Percentiles rank a stretch among this genome's conserved stretches.
phyloP scores from a whole-genome alignment of 2,888 invertebrate genomes.

The Smittia sp. region DNA sequence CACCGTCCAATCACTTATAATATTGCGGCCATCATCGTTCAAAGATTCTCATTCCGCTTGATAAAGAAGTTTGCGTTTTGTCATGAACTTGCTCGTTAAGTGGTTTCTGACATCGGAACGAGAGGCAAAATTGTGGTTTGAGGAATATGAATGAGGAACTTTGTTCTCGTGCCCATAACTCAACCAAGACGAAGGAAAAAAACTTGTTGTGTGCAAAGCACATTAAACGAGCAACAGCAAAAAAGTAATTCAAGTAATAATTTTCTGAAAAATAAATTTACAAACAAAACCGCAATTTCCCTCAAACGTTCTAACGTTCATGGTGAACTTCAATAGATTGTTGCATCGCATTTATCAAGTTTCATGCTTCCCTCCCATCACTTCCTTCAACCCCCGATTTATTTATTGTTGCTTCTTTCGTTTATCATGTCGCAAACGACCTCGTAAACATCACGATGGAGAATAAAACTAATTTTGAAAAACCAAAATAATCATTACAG shows the following conservation, averaged over 20 bases:
- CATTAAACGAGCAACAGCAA: conserved; percentile 1
- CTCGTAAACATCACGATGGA: neutral
- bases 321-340: conserved; percentile 4
- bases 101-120: conserved; percentile 13
- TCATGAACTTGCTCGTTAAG: conserved; percentile 6
- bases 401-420: conserved; percentile 22
- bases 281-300: conserved; percentile 27
- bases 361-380: conserved; percentile 2
- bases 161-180: conserved; percentile 14
- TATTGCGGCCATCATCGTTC: neutral
- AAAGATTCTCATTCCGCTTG: neutral
- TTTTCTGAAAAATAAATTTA: conserved; percentile 7
- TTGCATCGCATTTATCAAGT: conserved; percentile 15
- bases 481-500: neutral
- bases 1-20: conserved; percentile 16
- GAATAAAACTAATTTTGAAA: conserved; percentile 12
- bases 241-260: conserved; percentile 7
- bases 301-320: neutral
- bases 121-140: neutral
- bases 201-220: neutral
- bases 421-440: conserved; percentile 14
- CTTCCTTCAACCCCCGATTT: neutral
- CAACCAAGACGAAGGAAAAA: neutral
- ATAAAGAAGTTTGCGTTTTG: neutral
- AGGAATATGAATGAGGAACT: neutral